Conservation (phyloP, 92 coral and sea anemone species). For the Phenganax subtilis region DNA sequence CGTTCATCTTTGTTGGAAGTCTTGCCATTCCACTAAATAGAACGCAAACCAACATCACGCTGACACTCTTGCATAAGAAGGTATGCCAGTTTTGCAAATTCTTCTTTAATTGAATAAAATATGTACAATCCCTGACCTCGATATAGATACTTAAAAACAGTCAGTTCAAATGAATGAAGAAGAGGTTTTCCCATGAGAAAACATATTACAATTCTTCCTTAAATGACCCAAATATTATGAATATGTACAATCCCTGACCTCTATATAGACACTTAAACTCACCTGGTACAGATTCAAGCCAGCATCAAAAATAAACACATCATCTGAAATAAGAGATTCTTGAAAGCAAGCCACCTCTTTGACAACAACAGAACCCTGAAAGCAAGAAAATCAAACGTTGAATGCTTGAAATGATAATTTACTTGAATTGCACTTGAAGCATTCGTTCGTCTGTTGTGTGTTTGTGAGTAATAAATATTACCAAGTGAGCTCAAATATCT, state of each 20-base stretch:
- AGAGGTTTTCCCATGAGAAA: no score
- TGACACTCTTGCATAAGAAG: neutral
- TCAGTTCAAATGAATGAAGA: no score
- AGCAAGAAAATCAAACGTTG: neutral
- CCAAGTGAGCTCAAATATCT: no score
- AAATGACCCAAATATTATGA: no score
- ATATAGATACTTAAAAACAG: neutral
- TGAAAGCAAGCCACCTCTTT: constrained; percentile 31
- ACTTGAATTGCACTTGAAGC: no score
- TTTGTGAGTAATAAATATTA: no score
- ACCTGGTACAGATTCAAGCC: constrained; percentile 77
- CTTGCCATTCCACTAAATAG: constrained; percentile 70
- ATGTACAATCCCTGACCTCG: no score
- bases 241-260: no score
- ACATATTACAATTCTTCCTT: no score
- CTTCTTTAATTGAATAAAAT: no score
- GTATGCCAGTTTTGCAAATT: no score
- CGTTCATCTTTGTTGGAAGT: constrained; percentile 70
- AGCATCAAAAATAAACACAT: constrained; percentile 72
- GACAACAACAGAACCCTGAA: constrained; percentile 19
- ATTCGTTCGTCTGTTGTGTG: no score
- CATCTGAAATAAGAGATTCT: constrained; percentile 44
- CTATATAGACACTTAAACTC: neutral
- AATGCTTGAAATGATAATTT: neutral
- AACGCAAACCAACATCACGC: neutral